These are phyloP conservation scores for Cercocebus atys DNA, from an alignment of 2,113 vertebrate genomes.

Conservation along the genomic window DNA sequence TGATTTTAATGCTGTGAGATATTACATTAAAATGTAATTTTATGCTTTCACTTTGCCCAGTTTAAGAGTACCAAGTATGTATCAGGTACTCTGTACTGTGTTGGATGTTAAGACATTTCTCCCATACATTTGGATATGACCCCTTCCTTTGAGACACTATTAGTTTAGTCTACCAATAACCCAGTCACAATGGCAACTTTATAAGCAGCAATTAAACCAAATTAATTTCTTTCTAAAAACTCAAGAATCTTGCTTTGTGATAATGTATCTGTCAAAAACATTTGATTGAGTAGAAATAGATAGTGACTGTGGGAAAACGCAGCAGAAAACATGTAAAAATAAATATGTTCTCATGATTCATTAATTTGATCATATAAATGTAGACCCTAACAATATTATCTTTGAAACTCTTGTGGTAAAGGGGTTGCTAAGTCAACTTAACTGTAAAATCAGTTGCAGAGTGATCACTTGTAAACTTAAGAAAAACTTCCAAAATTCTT, in stretches of 20 bases:
- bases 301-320: not conserved
- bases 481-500: not conserved
- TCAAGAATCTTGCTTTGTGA: not conserved
- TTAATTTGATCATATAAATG: conserved; percentile 6
- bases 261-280: not conserved
- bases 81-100: not conserved
- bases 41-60: not conserved
- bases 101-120: not conserved
- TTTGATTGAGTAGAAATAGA: not conserved
- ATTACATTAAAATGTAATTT: not conserved
- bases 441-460: not conserved
- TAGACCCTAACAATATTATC: not conserved
- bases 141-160: not conserved
- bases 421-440: not conserved
- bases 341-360: not conserved
- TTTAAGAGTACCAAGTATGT: not conserved
- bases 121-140: not conserved
- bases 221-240: not conserved
- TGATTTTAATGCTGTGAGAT: not conserved
- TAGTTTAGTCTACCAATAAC: not conserved
- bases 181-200: not conserved
- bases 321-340: not conserved
- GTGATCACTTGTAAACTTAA: not conserved
- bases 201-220: not conserved
- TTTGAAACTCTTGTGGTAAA: not conserved